Base-by-base conservation (phyloP, 35 echinoderm and acorn worm genomes). In the Holothuria glaberrima region DNA sequence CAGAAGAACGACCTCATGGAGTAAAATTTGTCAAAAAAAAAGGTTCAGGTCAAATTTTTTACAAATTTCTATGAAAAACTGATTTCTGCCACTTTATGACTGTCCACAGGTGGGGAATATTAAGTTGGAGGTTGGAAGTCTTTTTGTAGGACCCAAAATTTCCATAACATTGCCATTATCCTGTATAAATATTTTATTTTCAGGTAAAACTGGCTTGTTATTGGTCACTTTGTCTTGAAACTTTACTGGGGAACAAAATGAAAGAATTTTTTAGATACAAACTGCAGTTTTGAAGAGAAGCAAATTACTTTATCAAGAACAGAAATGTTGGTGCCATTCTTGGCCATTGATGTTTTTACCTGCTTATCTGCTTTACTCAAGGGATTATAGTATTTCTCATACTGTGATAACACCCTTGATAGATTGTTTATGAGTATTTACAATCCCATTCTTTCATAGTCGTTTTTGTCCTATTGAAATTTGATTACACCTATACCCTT, bases 371-470 rank as follows among this genome's bases (percentile, higher is more conserved):
- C 0, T 10, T 26, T 25, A 69, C 66, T 69, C 31, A 33, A 33
- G 66, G 31, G 13, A 20, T 69, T 33, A 69, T 17, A 26, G 66
- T 54, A 54, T 69, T 69, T 26, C 9, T 69, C 66, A 69, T 69
- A 29, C 50, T 87, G 65, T 87, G 61, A 71, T 87, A 71, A 87
- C 66, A 71, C 85, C 85, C 66, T 44, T 56, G 46, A 82, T 84
- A 87, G 85, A 70, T 70, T 33, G 85, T 87, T 87, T 68, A 69
- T 87, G 85, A 69, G 70, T 71, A 87, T 87, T 69, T 87, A 87
- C 70, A 84, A 70, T 71, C 85, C 85, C 85, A 87, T 71, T 70
- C 44, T 87, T 59, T 87, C 66, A 69, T 71, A 69, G 41, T 69
- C 26, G 85, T 71, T 87, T 33, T 59, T 82, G 48, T 41, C 36